Evolutionary conservation across 2,797 vertebrate genomes (phyloP).

Genomic region (Sebastes nivosus): DNA sequence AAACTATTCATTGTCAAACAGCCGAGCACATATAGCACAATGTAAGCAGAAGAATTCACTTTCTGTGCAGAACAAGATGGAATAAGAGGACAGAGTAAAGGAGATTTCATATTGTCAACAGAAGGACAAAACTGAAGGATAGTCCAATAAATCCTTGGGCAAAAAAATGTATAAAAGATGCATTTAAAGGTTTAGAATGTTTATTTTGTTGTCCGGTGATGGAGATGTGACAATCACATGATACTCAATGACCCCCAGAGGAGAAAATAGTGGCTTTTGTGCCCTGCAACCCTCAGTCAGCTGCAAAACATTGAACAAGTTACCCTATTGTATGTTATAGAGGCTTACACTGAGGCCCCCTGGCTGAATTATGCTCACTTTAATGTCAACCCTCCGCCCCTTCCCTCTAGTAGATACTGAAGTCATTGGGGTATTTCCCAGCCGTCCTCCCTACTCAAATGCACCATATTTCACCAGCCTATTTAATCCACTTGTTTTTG

Average conservation of each 20-base stretch:
- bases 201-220: background rate
- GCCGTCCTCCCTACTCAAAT: constrained; percentile 9
- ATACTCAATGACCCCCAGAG: background rate
- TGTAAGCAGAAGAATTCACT: background rate
- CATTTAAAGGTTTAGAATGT: background rate
- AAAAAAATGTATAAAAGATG: background rate
- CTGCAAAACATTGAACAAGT: background rate
- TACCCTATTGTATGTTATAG: background rate
- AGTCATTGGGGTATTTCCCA: background rate
- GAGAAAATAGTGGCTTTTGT: background rate
- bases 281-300: background rate
- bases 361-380: background rate
- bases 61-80: background rate
- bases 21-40: background rate
- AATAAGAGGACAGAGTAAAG: background rate
- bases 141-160: background rate
- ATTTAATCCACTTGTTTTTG: constrained; percentile 42
- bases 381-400: background rate
- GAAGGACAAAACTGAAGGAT: background rate
- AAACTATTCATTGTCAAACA: background rate
- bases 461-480: constrained; percentile 27
- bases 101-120: background rate
- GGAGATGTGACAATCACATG: background rate
- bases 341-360: background rate
- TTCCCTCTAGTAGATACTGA: background rate